These are phyloP conservation scores for Epinotia bilunana DNA, from an alignment of 2,888 invertebrate genomes.

Conservation along the genomic window DNA sequence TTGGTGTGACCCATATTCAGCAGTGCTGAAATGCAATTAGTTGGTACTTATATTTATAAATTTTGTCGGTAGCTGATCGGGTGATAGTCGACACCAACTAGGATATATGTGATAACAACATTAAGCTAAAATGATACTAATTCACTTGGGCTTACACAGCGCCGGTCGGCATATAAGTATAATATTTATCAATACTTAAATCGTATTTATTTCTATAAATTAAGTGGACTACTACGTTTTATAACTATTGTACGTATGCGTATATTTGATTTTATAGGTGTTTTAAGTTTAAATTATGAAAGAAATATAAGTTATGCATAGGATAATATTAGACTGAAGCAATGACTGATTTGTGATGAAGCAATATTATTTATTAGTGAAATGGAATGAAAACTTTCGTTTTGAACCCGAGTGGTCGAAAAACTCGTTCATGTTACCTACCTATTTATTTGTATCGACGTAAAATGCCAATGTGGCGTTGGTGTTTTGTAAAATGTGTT, in stretches of 20 bases:
- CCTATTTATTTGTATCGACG: conserved; percentile 37
- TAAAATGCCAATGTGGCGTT: conserved; percentile 13
- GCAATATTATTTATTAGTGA: conserved; percentile 82
- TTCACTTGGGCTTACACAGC: conserved; percentile 31
- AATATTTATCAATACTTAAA: conserved; percentile 25
- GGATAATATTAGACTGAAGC: conserved; percentile 74
- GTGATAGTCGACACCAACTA: conserved; percentile 67
- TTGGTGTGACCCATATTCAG: too few relatives aligned
- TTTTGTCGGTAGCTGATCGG: conserved; percentile 54
- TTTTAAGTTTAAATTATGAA: conserved; percentile 45
- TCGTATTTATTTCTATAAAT: conserved; percentile 33
- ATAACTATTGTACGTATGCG: conserved; percentile 30
- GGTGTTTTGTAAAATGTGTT: conserved; percentile 14
- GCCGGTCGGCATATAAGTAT: background rate
- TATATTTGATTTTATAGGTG: conserved; percentile 39
- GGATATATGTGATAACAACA: conserved; percentile 54
- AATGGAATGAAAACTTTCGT: conserved; percentile 60
- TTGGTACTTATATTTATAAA: conserved; percentile 10
- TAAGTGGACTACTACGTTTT: conserved; percentile 37
- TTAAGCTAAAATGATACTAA: conserved; percentile 47
- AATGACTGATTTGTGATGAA: conserved; percentile 79
- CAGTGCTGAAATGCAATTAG: background rate
- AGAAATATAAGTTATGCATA: conserved; percentile 53
- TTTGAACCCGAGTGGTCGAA: conserved; percentile 40
- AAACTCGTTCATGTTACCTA: conserved; percentile 37